Evolutionary conservation across 2,888 invertebrate species (phyloP).

Genomic region (Andrena haemorrhoa): DNA sequence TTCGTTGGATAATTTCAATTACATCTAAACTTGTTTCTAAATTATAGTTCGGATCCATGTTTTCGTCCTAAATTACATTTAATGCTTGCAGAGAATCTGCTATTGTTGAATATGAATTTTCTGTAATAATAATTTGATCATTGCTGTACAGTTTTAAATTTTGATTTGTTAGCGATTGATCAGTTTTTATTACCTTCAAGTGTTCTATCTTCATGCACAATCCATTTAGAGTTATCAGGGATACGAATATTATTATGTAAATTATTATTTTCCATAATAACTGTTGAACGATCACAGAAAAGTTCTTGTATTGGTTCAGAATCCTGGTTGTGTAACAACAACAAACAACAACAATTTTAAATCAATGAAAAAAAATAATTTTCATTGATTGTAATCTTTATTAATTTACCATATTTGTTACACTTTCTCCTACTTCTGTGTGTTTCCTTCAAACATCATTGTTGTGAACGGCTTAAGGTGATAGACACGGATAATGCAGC

Average conservation of each 20-base stretch:
- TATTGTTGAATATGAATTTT: no score
- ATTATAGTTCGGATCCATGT: neutral
- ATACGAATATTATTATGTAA: neutral
- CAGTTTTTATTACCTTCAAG: neutral
- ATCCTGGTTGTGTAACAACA: neutral
- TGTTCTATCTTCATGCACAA: neutral
- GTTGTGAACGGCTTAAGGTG: neutral
- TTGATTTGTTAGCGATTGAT: neutral
- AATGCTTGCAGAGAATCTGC: no score
- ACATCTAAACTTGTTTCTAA: neutral
- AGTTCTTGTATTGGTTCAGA: neutral
- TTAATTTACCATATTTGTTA: neutral
- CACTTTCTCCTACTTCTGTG: neutral
- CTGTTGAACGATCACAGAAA: neutral
- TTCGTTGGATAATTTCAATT: neutral
- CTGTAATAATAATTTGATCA: no score
- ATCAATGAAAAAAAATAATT: no score
- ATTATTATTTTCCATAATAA: neutral
- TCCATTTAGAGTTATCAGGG: neutral
- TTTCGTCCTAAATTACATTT: neutral
- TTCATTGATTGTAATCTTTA: no score
- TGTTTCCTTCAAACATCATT: neutral
- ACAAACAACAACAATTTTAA: neutral
- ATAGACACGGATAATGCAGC: no score
- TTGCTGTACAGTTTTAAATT: neutral